Base-by-base conservation (phyloP, 2,113 vertebrate genomes). In the Muntiacus reevesi region DNA sequence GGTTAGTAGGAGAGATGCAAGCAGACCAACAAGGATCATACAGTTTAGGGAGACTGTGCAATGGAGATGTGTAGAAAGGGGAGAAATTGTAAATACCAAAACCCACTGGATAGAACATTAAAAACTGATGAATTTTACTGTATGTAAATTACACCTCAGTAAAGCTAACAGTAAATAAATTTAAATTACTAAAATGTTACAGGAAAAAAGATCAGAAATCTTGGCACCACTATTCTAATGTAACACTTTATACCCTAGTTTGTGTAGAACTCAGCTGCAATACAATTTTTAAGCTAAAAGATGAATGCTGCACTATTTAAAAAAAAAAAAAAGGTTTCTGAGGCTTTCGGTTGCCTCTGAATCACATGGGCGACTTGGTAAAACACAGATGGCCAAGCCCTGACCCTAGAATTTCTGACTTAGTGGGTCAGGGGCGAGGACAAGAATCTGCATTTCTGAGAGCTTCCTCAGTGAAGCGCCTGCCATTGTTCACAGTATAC, bases 261-360 rank as follows among this genome's bases (percentile, higher is more conserved):
- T 2, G 3, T 27, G n/a, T 1, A 71, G 16, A 84, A 27, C 30
- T 33, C 16, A 36, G 9, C 27, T 33, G 10, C 1, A 13, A 55
- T 14, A 36, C n/a, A 27, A 47, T 30, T 62, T 62, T 52, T 47
- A 95, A 54, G 5, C 59, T 50, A 47, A 57, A 82, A 62, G 17
- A 43, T 17, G 10, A 0, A 59, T 11, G 12, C 1, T 16, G 5
- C 2, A 28, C 14, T 55, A 23, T 40, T 36, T 1, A 30, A 33
- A 50, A 57, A 87, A n/a, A 33, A n/a, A n/a, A 43, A 33, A 7
- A 45, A 45, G 6, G 4, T 30, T 76, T 81, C 27, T 36, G 25
- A 85, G 74, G 36, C 13, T 36, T 85, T 12, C 33, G 33, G 28
- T 23, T 45, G 1, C 7, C 12, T 25, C 83, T 62, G 28, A 67